These are phyloP conservation scores for Australoheros facetus DNA, from an alignment of 2,797 vertebrate species.

Conservation along the genomic window DNA sequence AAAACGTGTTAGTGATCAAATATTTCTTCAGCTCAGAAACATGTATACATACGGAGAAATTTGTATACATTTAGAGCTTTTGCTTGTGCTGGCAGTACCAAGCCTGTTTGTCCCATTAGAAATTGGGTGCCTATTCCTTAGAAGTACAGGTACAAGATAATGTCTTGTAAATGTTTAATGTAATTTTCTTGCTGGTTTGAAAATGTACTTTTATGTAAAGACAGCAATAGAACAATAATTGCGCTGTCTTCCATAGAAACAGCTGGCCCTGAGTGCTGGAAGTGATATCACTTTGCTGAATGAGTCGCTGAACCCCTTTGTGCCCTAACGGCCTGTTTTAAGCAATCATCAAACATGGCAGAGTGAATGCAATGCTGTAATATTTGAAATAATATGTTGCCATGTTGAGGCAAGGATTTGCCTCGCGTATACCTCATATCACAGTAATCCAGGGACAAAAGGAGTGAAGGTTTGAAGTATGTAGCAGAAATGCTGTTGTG, in stretches of 20 bases:
- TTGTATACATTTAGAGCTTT: constrained; percentile 38
- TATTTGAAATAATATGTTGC: constrained; percentile 57
- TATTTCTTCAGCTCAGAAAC: constrained; percentile 49
- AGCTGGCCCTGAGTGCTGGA: constrained; percentile 66
- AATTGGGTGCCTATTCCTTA: constrained; percentile 67
- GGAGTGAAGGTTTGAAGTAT: constrained; percentile 70
- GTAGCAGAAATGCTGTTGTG: constrained; percentile 86
- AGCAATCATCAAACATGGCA: constrained; percentile 69
- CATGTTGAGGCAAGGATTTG: constrained; percentile 56
- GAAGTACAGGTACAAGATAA: constrained; percentile 59
- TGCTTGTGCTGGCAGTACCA: constrained; percentile 45
- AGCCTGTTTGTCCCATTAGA: constrained; percentile 47
- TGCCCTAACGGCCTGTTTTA: constrained; percentile 57
- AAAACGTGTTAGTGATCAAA: constrained; percentile 64
- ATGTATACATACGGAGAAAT: constrained; percentile 34
- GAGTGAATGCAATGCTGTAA: constrained; percentile 63
- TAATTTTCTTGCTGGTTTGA: constrained; percentile 63
- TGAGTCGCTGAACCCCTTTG: constrained; percentile 52
- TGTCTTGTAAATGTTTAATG: constrained; percentile 63
- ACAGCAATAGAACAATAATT: constrained; percentile 63
- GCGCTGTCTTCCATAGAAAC: constrained; percentile 77
- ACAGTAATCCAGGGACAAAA: constrained; percentile 77
- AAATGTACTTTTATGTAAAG: constrained; percentile 58
- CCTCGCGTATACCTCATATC: constrained; percentile 84
- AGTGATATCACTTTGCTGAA: constrained; percentile 61